These are phyloP conservation scores for Cephalopterus ornatus DNA, from an alignment of 2,113 vertebrate genomes.

Conservation along the genomic window DNA sequence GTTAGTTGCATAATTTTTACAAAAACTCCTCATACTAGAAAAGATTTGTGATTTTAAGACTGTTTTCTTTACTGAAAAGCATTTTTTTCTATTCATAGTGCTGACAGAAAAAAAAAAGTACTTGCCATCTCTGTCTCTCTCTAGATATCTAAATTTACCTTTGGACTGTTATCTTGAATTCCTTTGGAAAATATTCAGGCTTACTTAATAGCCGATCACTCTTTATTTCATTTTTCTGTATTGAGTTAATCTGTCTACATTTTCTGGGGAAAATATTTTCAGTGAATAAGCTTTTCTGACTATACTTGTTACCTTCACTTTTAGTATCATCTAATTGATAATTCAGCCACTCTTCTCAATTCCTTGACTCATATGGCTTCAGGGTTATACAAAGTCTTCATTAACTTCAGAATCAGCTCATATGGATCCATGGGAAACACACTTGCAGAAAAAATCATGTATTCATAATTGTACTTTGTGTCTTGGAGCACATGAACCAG, in stretches of 20 bases:
- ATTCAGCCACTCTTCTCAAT: background rate
- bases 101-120: background rate
- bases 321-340: background rate
- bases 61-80: background rate
- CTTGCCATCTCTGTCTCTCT: background rate
- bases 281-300: background rate
- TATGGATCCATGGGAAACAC: background rate
- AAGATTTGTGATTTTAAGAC: background rate
- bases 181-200: background rate
- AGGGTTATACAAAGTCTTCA: background rate
- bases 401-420: background rate
- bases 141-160: background rate
- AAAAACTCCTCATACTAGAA: background rate
- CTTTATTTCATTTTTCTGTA: background rate
- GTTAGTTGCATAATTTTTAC: background rate
- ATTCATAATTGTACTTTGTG: background rate
- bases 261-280: background rate
- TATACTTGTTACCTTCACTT: background rate
- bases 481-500: background rate
- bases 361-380: background rate
- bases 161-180: background rate
- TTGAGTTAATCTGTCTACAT: background rate
- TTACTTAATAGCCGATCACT: background rate
- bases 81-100: background rate
- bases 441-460: background rate